Base-by-base conservation (phyloP, 2,113 vertebrate genomes). In the Gobiocypris rarus region DNA sequence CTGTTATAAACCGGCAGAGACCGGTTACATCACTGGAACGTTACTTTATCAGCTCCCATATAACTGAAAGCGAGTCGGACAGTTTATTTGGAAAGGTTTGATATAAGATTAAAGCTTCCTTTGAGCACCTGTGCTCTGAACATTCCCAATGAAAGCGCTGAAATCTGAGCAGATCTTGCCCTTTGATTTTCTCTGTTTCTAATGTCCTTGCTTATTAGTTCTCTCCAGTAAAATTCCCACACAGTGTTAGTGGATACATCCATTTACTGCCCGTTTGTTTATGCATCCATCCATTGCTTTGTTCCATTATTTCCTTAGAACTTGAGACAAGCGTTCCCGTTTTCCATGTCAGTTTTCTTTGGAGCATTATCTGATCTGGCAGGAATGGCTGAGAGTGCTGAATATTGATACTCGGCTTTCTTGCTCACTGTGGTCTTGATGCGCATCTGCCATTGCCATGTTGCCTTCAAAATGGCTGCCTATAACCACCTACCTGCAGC, bases 281-380 rank as follows among this genome's bases (percentile, higher is more conserved):
- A 50, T 82, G 34, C 85, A 86, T 13, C 82, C n/a, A 65, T 9
- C 77, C 45, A 50, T 76, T 70, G 52, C 81, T 85, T 84, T 52
- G 58, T 43, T 80, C 61, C 38, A 63, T 65, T 81, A 45, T 75
- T 82, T 86, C 86, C 43, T 70, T 43, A 74, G 65, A 84, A 81
- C 38, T 43, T 52, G 69, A 65, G 69, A 84, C 31, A 24, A 54
- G 56, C 6, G 6, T 61, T 74, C 67, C 67, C 19, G 9, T 71
- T 65, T 76, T 78, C 38, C 50, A 43, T 43, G 34, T 78, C 28
- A 61, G 56, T 73, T 67, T 26, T 26, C 11, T 28, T 34, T 31
- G 43, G 34, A 52, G 65, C 69, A 58, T 50, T 85, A 73, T 91
- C 70, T 78, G 84, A 80, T 87, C 59, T 83, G 75, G 61, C 79